Base-by-base conservation (phyloP, 2,888 invertebrate species). In the Netelia inedita region DNA sequence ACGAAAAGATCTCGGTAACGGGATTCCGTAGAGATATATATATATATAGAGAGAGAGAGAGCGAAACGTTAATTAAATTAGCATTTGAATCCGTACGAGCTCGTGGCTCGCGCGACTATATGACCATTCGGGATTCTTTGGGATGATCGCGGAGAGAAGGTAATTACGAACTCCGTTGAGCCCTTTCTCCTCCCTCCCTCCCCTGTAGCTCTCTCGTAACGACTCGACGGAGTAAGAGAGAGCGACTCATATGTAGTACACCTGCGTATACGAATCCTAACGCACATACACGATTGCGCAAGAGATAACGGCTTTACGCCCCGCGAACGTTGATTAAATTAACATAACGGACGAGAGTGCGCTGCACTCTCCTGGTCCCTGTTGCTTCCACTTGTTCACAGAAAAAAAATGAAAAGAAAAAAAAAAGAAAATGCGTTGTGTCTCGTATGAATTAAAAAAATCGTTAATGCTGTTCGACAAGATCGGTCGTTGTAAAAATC, bases 61-160 rank as follows among this genome's bases (percentile, higher is more conserved):
- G 79, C 78, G 75, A 35, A 88, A 86, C 88, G 85, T 89, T 89
- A 88, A 89, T 89, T 89, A 91, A 91, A 89, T 89, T 88, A 87
- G 83, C 86, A 86, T 86, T 85, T 79, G 79, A 75, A 85, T 79
- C 71, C 82, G 71, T 53, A 41, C 10, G 16, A 21, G 46, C 55
- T 23, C 23, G 55, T 35, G 41, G 65, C 55, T 46, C 23, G 35
- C 35, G 35, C 35, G 35, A 35, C 35, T n/a, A 59, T 59, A 59
- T 61, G 69, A 71, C 61, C 16, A 11, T 63, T 74, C 65, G 8
- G 69, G 81, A 85, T 85, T 81, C 85, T 85, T 85, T 74, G 69
- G 65, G 43, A 81, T 57, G 63, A 82, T 66, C 69, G 65, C 28
- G 63, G 78, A 28, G 55, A 57, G 43, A 53, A 85, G 81, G 79